Base-by-base conservation (phyloP, 2,113 vertebrate species). In the Cyprinodon brontotheroides region DNA sequence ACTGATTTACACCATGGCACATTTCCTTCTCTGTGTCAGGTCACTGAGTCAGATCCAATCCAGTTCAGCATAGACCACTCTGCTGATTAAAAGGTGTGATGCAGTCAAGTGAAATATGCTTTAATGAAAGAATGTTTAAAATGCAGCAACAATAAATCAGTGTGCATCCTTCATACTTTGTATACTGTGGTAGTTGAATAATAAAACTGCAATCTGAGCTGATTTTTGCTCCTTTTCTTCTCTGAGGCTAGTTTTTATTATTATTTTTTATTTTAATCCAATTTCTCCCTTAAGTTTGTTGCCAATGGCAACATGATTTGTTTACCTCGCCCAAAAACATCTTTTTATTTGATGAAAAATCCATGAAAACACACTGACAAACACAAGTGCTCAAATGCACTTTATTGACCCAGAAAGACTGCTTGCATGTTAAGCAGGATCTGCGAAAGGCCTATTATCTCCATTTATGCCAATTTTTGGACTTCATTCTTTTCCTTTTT, bases 381-480 rank as follows among this genome's bases (percentile, higher is more conserved):
- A 40, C 29, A 12, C 65, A 50, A 15, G 68, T 65, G 65, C 57
- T 78, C 57, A 67, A 62, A 75, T 81, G 85, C 65, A 62, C 72
- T 85, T 68, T 9, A 40, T 20, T 82, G 77, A 83, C 77, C 82
- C 79, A 87, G 41, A 76, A 66, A 61, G 68, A 75, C 68, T 70
- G n/a, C 82, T 69, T 84, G 71, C 83, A 83, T 81, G 67, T 77
- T 87, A 82, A 87, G 78, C 68, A 57, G 74, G 37, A 84, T 71
- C 4, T 61, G 48, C 40, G 47, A 74, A 20, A 62, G 75, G 68
- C 50, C 70, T 70, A 68, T 48, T 22, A 3, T 12, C 72, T 59
- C 29, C 29, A 57, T 82, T 65, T 47, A 40, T 86, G 87, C 77
- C 89, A 87, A 87, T 91, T 66, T 86, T 89, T 83, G 88, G 86